Percentiles rank a stretch among this genome's conserved stretches.
These are phyloP conservation scores for Schizotus pectinicornis DNA, from an alignment of 2,888 invertebrate species.

Conservation along the genomic window DNA sequence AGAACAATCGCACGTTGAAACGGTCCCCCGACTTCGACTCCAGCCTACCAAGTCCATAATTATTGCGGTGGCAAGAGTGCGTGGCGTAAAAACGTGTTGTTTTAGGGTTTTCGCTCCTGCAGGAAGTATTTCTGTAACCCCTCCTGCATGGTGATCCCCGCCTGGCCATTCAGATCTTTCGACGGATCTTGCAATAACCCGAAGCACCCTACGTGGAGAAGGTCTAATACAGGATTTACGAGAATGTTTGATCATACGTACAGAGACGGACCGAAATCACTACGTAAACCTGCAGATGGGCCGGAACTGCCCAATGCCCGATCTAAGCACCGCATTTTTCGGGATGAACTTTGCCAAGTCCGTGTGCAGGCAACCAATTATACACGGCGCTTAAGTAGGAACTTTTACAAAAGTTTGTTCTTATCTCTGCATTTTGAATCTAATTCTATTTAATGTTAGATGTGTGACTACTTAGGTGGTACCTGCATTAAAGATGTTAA, in stretches of 20 bases:
- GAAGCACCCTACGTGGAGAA: conserved; percentile 37
- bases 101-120: conserved; percentile 3
- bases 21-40: too few species aligned
- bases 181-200: conserved; percentile 40
- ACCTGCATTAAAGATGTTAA: too few species aligned
- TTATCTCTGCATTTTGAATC: too few species aligned
- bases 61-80: too few species aligned
- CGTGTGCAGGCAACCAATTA: neutral
- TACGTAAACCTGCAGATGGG: conserved; percentile 27
- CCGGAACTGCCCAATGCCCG: conserved; percentile 41
- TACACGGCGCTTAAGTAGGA: neutral
- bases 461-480: too few species aligned
- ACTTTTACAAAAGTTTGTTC: too few species aligned
- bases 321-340: conserved; percentile 37
- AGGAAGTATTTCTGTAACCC: conserved; percentile 7
- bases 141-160: conserved; percentile 16
- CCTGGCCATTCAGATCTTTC: conserved; percentile 28
- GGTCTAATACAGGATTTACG: conserved; percentile 27
- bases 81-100: neutral
- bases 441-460: too few species aligned
- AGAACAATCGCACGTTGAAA: too few species aligned
- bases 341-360: conserved; percentile 26
- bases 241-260: conserved; percentile 34
- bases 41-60: too few species aligned
- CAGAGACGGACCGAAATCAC: conserved; percentile 27